phyloP scores from a whole-genome alignment of 2,888 invertebrate species.

The Troides oblongomaculatus region DNA sequence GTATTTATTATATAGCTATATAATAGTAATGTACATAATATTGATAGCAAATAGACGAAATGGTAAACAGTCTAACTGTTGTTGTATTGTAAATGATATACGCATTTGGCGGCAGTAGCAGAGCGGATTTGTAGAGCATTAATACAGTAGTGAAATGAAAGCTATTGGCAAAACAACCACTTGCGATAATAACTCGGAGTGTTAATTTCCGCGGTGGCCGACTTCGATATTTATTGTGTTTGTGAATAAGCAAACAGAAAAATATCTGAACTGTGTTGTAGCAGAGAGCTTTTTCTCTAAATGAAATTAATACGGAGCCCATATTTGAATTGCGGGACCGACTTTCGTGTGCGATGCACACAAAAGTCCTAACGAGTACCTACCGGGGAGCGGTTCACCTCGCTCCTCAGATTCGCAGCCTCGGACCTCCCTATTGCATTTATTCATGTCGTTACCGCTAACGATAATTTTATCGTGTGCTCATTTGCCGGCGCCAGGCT shows the following conservation, averaged over 20 bases:
- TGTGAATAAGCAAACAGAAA: constrained; percentile 14
- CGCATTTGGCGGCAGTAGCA: constrained; percentile 26
- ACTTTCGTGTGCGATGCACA: constrained; percentile 46
- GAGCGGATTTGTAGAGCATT: constrained; percentile 28
- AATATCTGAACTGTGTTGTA: constrained; percentile 5
- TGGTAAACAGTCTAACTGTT: background rate
- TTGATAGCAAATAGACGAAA: background rate
- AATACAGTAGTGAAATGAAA: constrained; percentile 21
- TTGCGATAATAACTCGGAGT: constrained; percentile 23
- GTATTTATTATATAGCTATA: too few relatives aligned
- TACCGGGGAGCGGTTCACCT: constrained; percentile 33
- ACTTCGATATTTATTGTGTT: constrained; percentile 15
- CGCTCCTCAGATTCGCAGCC: constrained; percentile 52
- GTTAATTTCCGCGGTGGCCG: constrained; percentile 17
- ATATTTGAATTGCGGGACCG: constrained; percentile 32
- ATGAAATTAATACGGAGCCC: constrained; percentile 29
- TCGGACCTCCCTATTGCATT: constrained; percentile 77
- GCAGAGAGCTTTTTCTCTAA: constrained; percentile 16
- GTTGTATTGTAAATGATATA: constrained; percentile 21
- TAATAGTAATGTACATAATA: too few relatives aligned
- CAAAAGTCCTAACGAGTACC: constrained; percentile 71
- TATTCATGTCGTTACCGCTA: constrained; percentile 81
- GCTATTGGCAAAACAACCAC: constrained; percentile 24
- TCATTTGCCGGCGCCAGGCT: constrained; percentile 79
- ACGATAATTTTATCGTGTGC: constrained; percentile 82